Evolutionary conservation across 2,113 vertebrate genomes (phyloP).

Genomic region (Melanostigma gelatinosum): DNA sequence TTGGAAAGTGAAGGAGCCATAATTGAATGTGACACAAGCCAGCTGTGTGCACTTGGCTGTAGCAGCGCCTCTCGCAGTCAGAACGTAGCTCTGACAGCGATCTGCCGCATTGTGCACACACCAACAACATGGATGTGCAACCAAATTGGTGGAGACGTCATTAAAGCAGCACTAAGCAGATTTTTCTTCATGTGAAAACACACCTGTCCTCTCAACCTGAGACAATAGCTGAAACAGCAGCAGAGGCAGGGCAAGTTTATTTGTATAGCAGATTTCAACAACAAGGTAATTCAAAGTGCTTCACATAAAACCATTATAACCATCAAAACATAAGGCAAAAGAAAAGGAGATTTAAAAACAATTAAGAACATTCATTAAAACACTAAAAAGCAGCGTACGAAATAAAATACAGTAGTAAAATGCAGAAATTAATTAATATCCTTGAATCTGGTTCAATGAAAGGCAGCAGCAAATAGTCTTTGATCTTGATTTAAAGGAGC

Average conservation of each 20-base stretch:
- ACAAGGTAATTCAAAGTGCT: no score
- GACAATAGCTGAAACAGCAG: slow-evolving; percentile 20
- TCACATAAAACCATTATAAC: no score
- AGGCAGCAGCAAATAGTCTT: no score
- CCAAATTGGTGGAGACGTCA: slow-evolving; percentile 49
- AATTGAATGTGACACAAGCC: slow-evolving; percentile 78
- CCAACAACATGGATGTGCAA: slow-evolving; percentile 46
- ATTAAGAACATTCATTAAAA: no score
- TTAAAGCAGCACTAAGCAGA: slow-evolving; percentile 45
- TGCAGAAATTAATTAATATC: no score
- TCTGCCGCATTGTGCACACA: slow-evolving; percentile 51
- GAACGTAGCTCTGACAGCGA: slow-evolving; percentile 64
- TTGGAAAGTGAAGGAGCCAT: slow-evolving; percentile 60
- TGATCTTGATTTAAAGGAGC: no score
- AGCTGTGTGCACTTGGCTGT: slow-evolving; percentile 75
- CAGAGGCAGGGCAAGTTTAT: neutral
- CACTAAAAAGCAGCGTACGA: no score
- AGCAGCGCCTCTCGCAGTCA: slow-evolving; percentile 58
- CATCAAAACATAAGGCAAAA: no score
- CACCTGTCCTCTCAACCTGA: slow-evolving; percentile 45
- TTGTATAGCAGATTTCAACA: no score
- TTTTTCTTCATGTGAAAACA: slow-evolving; percentile 25
- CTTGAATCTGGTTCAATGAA: no score
- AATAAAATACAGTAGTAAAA: no score
- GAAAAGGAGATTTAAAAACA: no score